Conservation (phyloP, 2,113 vertebrate genomes). For the Nothobranchius furzeri region DNA sequence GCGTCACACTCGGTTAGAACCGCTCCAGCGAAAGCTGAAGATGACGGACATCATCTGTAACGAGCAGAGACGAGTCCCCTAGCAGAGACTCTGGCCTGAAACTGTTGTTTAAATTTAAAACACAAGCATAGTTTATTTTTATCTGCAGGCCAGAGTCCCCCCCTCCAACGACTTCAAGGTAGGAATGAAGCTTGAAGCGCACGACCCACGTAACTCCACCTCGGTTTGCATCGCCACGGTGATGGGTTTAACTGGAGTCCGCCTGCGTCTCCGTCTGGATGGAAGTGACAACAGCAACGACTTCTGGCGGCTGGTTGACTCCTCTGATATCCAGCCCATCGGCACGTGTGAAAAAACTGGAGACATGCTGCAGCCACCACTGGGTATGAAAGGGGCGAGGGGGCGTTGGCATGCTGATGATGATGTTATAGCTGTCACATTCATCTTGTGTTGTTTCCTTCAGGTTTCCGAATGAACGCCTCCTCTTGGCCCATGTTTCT, state of each 20-base stretch:
- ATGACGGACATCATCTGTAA: no score
- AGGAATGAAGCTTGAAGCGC: slow-evolving; percentile 96
- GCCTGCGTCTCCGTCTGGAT: slow-evolving; percentile 89
- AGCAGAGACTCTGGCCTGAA: background rate
- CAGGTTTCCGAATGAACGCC: slow-evolving; percentile 94
- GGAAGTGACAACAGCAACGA: slow-evolving; percentile 96
- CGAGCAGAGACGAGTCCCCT: no score
- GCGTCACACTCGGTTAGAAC: no score
- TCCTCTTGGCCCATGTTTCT: slow-evolving; percentile 99
- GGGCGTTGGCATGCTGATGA: no score
- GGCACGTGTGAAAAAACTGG: slow-evolving; percentile 95
- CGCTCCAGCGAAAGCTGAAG: no score
- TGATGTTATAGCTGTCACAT: background rate
- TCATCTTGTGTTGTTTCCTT: background rate
- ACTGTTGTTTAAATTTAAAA: background rate
- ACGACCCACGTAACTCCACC: slow-evolving; percentile 89
- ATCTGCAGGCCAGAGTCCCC: slow-evolving; percentile 85
- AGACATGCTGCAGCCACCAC: slow-evolving; percentile 94
- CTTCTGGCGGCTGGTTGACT: slow-evolving; percentile 97
- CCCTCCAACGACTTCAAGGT: slow-evolving; percentile 94
- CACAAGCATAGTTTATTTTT: background rate
- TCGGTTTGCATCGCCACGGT: slow-evolving; percentile 94
- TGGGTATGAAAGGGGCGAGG: slow-evolving; percentile 77
- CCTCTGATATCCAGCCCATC: slow-evolving; percentile 92
- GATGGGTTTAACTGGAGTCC: slow-evolving; percentile 88